Percentiles rank a stretch among this genome's conserved stretches.
These are phyloP conservation scores for Cephonodes hylas DNA, from an alignment of 2,888 invertebrate species.

Conservation along the genomic window DNA sequence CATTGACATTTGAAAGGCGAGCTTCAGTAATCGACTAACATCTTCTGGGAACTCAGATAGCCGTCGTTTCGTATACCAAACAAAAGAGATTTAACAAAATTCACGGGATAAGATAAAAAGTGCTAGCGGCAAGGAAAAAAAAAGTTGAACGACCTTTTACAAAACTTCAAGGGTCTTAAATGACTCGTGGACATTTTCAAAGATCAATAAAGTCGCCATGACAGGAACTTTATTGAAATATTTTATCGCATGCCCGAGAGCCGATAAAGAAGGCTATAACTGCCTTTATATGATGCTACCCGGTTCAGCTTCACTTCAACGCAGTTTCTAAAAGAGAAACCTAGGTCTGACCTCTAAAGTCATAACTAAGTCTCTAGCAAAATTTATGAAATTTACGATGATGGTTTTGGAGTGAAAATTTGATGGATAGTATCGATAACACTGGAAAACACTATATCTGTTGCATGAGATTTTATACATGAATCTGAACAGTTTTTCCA, in stretches of 20 bases:
- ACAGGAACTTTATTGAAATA: background rate
- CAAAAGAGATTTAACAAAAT: constrained; percentile 1
- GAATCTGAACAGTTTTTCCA: too few species aligned
- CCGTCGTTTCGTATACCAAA: background rate
- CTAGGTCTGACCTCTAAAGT: too few species aligned
- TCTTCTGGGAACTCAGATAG: background rate
- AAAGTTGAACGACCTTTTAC: background rate
- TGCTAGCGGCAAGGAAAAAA: background rate
- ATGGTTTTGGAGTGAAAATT: too few species aligned
- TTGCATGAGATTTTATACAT: too few species aligned
- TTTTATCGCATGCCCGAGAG: background rate
- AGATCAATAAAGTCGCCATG: background rate
- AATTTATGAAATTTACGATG: too few species aligned
- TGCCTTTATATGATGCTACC: background rate
- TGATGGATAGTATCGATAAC: too few species aligned
- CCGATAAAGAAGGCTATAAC: background rate
- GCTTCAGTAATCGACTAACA: background rate
- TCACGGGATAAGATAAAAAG: background rate
- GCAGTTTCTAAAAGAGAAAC: too few species aligned
- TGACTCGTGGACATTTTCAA: background rate
- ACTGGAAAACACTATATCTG: too few species aligned
- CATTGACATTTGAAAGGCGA: background rate
- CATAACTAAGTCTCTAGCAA: too few species aligned
- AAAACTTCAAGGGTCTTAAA: background rate
- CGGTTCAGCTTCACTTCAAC: too few species aligned